Base-by-base conservation (phyloP, 2,888 invertebrate species). In the Orchestes rusci region DNA sequence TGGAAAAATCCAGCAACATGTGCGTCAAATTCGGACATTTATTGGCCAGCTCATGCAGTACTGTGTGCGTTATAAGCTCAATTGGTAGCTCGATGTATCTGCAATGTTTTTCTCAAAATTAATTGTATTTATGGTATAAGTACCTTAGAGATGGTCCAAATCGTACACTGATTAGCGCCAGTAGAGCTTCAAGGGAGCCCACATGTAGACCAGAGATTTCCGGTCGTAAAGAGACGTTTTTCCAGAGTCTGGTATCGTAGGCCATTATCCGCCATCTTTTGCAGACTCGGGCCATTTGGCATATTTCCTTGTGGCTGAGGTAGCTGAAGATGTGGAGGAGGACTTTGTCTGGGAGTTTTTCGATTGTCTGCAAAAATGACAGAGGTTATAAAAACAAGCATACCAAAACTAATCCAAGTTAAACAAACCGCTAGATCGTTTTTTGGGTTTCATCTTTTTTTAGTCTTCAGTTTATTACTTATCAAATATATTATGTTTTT, bases 1-100 rank as follows among this genome's bases (percentile, higher is more conserved):
- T 99, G 53, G 96, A 94, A 65, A 97, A 97, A 64, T 97, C 97
- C 50, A 99, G 74, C 13, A 97, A 77, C 87, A 99, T 89, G 65
- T 93, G 90, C 0, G 94, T 93, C 41, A 96, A 72, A 67, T 94
- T 94, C 0, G 94, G 93, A 61, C 95, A 96, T 68, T 94, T 95
- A 60, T 86, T 93, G 1, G 96, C 89, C 53, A 99, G 69, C 65
- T 99, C 99, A 66, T 99, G 97, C 1, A 99, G 76, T 5, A 97
- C 93, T 0, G 91, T 93, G 60, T 95, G 92, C 0, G 96, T 97
- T 57, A 97, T 95, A 50, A 97, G 71, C 67, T 97, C 97, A 57
- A 96, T 95, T 0, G 95, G 94, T 40, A 97, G 73, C 66, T 95
- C 95, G 54, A 94, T 90, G 69, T 92, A 92, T 29, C 89, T 78